A percentile compares a stretch with the other conserved stretches of the same genome.
These are phyloP conservation scores for Prosopocoilus inquinatus DNA, from an alignment of 2,888 invertebrate species.

Conservation along the genomic window DNA sequence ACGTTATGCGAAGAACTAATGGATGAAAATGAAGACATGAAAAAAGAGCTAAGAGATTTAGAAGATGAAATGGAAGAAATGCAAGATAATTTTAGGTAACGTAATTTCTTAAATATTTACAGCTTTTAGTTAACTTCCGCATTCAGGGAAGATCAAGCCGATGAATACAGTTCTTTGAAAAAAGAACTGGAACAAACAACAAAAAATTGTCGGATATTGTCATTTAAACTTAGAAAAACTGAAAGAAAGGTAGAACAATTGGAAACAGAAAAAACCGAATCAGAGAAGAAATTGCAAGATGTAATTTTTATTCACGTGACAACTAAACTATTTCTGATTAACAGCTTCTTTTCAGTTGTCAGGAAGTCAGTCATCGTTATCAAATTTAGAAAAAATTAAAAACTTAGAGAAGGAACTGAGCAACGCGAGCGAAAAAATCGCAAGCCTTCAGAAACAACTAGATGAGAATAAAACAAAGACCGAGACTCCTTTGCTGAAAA, in stretches of 20 bases:
- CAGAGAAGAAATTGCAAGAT: slow-evolving; percentile 66
- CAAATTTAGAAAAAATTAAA: slow-evolving; percentile 67
- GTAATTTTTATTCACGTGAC: slow-evolving; percentile 37
- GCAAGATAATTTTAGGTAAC: slow-evolving; percentile 88
- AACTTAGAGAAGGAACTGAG: slow-evolving; percentile 84
- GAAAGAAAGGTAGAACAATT: slow-evolving; percentile 86
- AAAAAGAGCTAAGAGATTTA: slow-evolving; percentile 87
- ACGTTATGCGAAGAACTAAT: slow-evolving; percentile 88
- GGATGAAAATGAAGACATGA: slow-evolving; percentile 95
- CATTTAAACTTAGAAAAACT: slow-evolving; percentile 95
- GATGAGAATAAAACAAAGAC: slow-evolving; percentile 59
- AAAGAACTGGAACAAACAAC: slow-evolving; percentile 95
- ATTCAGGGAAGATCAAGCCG: slow-evolving; percentile 88
- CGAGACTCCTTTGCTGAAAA: slow-evolving; percentile 49
- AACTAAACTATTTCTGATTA: slow-evolving; percentile 6
- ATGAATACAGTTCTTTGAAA: slow-evolving; percentile 91
- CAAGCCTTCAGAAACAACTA: slow-evolving; percentile 68
- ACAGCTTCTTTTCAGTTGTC: slow-evolving; percentile 35
- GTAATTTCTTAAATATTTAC: not conserved
- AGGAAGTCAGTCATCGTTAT: slow-evolving; percentile 56
- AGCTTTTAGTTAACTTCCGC: too few species aligned
- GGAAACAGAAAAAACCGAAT: slow-evolving; percentile 79
- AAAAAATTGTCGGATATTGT: slow-evolving; percentile 96
- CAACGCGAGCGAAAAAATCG: slow-evolving; percentile 72
- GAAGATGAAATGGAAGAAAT: slow-evolving; percentile 99